Evolutionary conservation across 2,113 vertebrate genomes (phyloP), one percentile per base, ranked within the genome.

Genomic region (Haemorhous mexicanus): DNA sequence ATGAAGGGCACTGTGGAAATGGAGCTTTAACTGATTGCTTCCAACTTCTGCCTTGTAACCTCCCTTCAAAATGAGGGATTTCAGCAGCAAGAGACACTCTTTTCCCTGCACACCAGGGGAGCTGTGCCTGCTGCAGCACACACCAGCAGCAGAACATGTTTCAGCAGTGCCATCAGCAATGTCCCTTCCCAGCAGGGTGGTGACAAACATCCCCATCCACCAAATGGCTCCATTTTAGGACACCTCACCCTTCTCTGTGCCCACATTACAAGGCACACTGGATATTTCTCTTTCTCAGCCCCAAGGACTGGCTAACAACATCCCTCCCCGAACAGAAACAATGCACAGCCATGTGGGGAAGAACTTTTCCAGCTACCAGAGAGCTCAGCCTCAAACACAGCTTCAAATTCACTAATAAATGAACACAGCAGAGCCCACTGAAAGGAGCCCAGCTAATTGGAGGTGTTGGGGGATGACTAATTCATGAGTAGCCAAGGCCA

Each of bases 1-100:
- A 95, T 12, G 32, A 85, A 93, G 79, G 87, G 79, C 87, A 84
- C 44, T 44, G 53, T 68, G 79, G 85, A 92, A 96, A 93, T 68
- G 78, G 6, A 88, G 43, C 66, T 94, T 77, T 63, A 93, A 88
- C 82, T 59, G 93, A 84, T 70, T 39, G 63, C 58, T 94, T 95
- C 91, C 84, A 91, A 46, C 46, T 66, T 79, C 66, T 87, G 70
- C 87, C 53, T 58, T 20, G 37, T 10, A 82, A 59, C 24, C 58
- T 32, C 23, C 70, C 67, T 53, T 64, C 55, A 61, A 76, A 87
- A 62, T 4, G 37, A 83, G 81, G 44, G 16, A 64, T 75, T 95
- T n/a, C 52, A 68, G 53, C 62, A 84, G 69, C 75, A 77, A 28
- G 46, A 55, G 44, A 62, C 3, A 4, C 41, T 84, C 58, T 74